Conservation (phyloP, 2,113 vertebrate species). For the Sander lucioperca region DNA sequence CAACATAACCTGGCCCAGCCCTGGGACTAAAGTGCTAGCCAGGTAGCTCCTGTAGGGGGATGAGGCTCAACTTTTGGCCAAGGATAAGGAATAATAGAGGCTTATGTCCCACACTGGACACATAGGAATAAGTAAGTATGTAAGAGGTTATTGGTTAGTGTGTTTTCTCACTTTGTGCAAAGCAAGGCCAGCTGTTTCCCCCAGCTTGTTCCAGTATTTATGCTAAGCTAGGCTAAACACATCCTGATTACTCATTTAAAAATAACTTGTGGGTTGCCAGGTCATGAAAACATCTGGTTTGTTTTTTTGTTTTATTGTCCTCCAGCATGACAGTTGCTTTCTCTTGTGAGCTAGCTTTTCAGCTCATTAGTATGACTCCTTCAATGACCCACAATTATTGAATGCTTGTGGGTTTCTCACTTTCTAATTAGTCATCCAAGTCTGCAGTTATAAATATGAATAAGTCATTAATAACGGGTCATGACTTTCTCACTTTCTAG, state of each 20-base stretch:
- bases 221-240: background rate
- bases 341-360: background rate
- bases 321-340: background rate
- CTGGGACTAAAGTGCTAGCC: background rate
- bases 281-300: slow-evolving; percentile 1
- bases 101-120: slow-evolving; percentile 4
- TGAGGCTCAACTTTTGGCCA: background rate
- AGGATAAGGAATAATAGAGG: background rate
- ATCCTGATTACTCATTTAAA: background rate
- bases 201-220: background rate
- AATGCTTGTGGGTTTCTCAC: background rate
- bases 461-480: background rate
- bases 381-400: background rate
- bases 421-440: no score
- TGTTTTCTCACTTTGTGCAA: background rate
- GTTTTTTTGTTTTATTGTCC: background rate
- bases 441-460: background rate
- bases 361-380: background rate
- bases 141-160: no score
- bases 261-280: background rate
- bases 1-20: background rate
- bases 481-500: background rate
- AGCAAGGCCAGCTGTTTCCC: background rate
- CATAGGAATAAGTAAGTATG: background rate
- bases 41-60: background rate